Conservation (phyloP, 2,113 vertebrate genomes). For the Caranx ignobilis region DNA sequence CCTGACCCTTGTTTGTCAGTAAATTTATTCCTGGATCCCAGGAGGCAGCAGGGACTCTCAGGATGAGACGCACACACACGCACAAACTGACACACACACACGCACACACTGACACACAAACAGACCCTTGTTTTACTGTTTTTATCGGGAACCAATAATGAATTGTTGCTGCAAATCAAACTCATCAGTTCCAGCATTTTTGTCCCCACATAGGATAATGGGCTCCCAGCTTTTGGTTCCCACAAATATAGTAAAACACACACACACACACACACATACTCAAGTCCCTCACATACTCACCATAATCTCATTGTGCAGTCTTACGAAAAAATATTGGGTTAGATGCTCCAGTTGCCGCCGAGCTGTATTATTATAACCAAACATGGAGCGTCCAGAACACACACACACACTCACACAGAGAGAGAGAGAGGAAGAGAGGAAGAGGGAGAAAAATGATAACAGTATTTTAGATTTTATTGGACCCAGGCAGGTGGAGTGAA, state of each 20-base stretch:
- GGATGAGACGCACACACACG: neutral
- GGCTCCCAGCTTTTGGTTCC: no score
- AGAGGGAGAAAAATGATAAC: neutral
- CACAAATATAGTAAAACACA: neutral
- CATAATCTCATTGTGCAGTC: constrained; percentile 55
- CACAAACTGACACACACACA: constrained; percentile 26
- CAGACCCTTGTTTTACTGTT: neutral
- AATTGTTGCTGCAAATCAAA: no score
- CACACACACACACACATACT: constrained; percentile 17
- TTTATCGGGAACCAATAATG: no score
- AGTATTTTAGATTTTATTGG: constrained; percentile 10
- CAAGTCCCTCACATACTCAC: constrained; percentile 28
- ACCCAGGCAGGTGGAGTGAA: neutral
- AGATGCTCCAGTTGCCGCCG: constrained; percentile 53
- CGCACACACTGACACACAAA: constrained; percentile 18
- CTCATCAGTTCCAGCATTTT: no score
- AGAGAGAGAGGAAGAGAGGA: neutral
- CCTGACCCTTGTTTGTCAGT: constrained; percentile 57
- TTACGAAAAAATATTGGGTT: constrained; percentile 60
- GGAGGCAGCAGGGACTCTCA: constrained; percentile 38
- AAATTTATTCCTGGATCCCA: constrained; percentile 43
- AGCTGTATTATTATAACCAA: constrained; percentile 56
- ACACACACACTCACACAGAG: constrained; percentile 7
- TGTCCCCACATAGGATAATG: no score
- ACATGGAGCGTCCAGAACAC: constrained; percentile 58